Percentiles rank a stretch among this genome's conserved stretches.
Evolutionary conservation across 2,797 vertebrate species (phyloP).

Genomic region (Corythornis leucogaster): DNA sequence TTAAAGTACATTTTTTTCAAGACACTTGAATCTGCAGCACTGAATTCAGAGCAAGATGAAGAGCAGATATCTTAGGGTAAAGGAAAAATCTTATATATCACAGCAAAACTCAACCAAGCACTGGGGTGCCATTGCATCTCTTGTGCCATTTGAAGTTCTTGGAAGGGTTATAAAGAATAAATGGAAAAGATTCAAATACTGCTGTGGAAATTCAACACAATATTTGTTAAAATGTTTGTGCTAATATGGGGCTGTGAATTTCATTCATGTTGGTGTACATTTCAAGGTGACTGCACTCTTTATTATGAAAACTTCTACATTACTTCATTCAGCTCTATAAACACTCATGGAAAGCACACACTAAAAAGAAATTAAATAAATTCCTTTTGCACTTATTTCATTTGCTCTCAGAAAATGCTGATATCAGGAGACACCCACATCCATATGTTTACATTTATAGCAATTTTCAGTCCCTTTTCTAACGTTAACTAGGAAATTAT

Average conservation of each 20-base stretch:
- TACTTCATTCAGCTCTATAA: slow-evolving; percentile 43
- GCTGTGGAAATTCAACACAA: background rate
- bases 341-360: slow-evolving; percentile 25
- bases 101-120: background rate
- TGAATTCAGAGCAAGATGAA: background rate
- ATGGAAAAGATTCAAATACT: background rate
- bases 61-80: background rate
- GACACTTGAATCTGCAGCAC: background rate
- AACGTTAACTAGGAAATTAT: slow-evolving; percentile 40
- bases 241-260: background rate
- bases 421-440: slow-evolving; percentile 54
- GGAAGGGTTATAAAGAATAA: background rate
- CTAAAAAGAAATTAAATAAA: slow-evolving; percentile 66
- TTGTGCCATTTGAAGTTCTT: background rate
- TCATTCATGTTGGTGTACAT: slow-evolving; percentile 16
- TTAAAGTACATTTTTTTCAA: background rate
- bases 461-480: slow-evolving; percentile 39
- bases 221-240: background rate
- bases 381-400: slow-evolving; percentile 28
- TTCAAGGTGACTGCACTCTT: slow-evolving; percentile 38
- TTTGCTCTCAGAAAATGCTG: slow-evolving; percentile 61
- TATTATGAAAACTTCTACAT: slow-evolving; percentile 30
- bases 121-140: background rate
- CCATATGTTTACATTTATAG: slow-evolving; percentile 61
- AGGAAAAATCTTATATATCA: background rate